Base-by-base conservation (phyloP, 2,888 invertebrate genomes). In the Eurois occulta region DNA sequence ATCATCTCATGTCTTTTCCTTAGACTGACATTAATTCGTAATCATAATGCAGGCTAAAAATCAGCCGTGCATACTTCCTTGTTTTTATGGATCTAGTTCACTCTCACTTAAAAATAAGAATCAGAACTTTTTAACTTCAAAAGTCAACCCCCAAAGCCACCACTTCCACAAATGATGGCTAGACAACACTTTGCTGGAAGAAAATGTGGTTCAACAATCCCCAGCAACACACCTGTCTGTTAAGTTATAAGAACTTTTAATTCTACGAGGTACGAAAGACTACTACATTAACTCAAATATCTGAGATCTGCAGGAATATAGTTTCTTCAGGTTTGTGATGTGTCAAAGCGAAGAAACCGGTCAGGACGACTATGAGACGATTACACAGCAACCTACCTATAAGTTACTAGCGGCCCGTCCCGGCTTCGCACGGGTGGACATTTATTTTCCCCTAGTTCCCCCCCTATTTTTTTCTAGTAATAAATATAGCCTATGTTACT, bases 321-420 rank as follows among this genome's bases (percentile, higher is more conserved):
- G n/a, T 21, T 32, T 32, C 55, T n/a, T 41, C 65, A 65, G 35
- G n/a, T 58, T 43, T 28, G 32, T 43, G 32, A 16, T n/a, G 55
- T 73, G 32, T 43, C 55, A 43, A 58, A 75, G 43, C n/a, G 35
- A 35, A 58, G 21, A 35, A 74, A 74, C 74, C 35, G 43, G 55
- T 75, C 6, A n/a, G 43, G 32, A 58, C 60, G 8, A 18, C 18
- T 60, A 10, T 32, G 21, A 60, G 32, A 60, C 28, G 11, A 11
- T n/a, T 55, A 55, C n/a, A 55, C 55, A 55, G n/a, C n/a, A 60
- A 32, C 18, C 32, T 60, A 58, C 16, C 58, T 7, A 2, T 16
- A 28, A 28, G 7, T 32, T 58, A 58, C n/a, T n/a, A n/a, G n/a
- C n/a, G n/a, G n/a, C n/a, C n/a, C n/a, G n/a, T n/a, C n/a, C n/a